Conservation (phyloP, 1,140 invertebrate species). For the Platyura marginata region DNA sequence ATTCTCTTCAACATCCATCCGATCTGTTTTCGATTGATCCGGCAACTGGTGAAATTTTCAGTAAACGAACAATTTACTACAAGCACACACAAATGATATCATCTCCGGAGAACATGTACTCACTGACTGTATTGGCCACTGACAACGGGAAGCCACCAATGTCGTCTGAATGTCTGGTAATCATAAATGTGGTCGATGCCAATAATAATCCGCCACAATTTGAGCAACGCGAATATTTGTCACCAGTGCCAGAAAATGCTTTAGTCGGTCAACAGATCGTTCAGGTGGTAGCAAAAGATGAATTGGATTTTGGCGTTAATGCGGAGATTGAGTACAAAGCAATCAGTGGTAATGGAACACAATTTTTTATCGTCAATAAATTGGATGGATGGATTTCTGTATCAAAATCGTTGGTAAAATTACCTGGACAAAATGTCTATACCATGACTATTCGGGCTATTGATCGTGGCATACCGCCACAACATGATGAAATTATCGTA, state of each 20-base stretch:
- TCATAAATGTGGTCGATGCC: conserved; percentile 76
- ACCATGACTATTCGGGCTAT: conserved; percentile 48
- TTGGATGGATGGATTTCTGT: conserved; percentile 64
- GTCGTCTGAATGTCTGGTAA: conserved; percentile 63
- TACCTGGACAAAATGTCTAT: conserved; percentile 38
- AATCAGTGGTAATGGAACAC: conserved; percentile 54
- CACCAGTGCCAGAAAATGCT: conserved; percentile 65
- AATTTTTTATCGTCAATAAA: conserved; percentile 58
- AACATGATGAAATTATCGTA: conserved; percentile 51
- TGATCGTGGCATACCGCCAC: conserved; percentile 73
- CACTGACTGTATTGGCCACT: conserved; percentile 66
- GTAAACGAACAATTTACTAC: conserved; percentile 64
- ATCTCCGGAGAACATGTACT: conserved; percentile 76
- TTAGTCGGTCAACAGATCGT: conserved; percentile 45
- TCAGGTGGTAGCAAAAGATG: conserved; percentile 55
- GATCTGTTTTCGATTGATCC: conserved; percentile 82
- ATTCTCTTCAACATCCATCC: conserved; percentile 75
- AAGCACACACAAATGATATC: conserved; percentile 54
- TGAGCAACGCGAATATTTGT: conserved; percentile 48
- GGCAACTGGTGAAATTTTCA: conserved; percentile 73
- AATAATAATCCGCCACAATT: conserved; percentile 80
- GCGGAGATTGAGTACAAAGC: conserved; percentile 71
- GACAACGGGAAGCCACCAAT: conserved; percentile 87
- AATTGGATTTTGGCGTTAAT: conserved; percentile 66
- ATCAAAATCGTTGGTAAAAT: conserved; percentile 31